Evolutionary conservation across 2,888 invertebrate genomes (phyloP), one percentile per base, ranked within the genome.

Genomic region (Cerceris ruficornis): DNA sequence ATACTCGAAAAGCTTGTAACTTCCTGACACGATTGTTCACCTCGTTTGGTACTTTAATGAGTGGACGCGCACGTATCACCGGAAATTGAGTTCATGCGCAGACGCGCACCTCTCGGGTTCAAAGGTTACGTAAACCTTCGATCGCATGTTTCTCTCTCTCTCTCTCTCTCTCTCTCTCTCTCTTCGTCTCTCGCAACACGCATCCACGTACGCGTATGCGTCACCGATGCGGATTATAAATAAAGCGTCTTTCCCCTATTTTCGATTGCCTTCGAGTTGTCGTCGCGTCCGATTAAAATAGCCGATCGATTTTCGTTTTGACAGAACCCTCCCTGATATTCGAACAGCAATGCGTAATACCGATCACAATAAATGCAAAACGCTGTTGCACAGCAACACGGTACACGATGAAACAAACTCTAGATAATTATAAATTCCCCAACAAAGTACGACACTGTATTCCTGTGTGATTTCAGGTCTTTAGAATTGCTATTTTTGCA

Each of bases 1-100:
- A 61, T 66, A 75, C 14, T 8, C 2, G 41, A 57, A 62, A 39
- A 42, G 41, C 57, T 66, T 41, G n/a, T 62, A 64, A 68, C 64
- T 64, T 66, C 52, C 69, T 15, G 49, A 17, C 46, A 43, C 60
- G 50, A 65, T 57, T 52, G 50, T 58, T 66, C 66, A 62, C 69
- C 59, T 66, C 69, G 66, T 52, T 52, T 41, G 28, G 13, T 50
- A 28, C 59, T 68, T 68, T 76, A 71, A 72, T 69, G 66, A 74
- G 70, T 74, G 69, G 66, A 73, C 75, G 67, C 80, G 69, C 77
- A 76, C 76, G 80, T 66, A 59, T 70, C 77, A 75, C 83, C 84
- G 88, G 87, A 89, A 88, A 83, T 89, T 75, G 83, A 80, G 70
- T 78, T 82, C 74, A 76, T 77, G 77, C 81, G 83, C 79, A 77